Percentiles rank a stretch among this genome's conserved stretches.
These are phyloP conservation scores for Steatornis caripensis DNA, from an alignment of 2,113 vertebrate genomes.

Conservation along the genomic window DNA sequence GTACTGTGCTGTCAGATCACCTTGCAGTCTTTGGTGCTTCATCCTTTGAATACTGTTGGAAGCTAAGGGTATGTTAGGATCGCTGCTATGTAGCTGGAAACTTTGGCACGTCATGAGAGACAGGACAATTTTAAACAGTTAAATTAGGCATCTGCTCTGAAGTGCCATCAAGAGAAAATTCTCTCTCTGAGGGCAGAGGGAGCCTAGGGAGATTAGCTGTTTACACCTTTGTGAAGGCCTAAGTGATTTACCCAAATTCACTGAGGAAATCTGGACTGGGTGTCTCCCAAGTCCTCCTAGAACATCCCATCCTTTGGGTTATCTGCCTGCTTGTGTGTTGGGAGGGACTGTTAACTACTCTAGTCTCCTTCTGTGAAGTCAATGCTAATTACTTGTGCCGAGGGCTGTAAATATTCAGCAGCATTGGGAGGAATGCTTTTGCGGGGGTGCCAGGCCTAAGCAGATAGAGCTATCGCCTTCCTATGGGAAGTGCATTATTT, in stretches of 20 bases:
- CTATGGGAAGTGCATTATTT: not conserved
- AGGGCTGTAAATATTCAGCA: not conserved
- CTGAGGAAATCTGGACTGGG: not conserved
- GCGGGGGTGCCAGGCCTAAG: not conserved
- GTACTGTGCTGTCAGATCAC: not conserved
- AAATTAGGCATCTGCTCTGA: conserved; percentile 23
- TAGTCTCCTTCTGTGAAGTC: not conserved
- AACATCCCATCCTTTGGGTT: not conserved
- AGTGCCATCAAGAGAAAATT: conserved; percentile 14
- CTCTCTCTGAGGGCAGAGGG: conserved; percentile 5
- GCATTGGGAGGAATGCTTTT: not conserved
- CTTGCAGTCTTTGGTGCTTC: not conserved
- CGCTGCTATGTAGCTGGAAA: not conserved
- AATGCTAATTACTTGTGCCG: not conserved
- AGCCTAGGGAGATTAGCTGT: conserved; percentile 6
- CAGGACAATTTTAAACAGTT: not conserved
- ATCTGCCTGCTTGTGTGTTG: not conserved
- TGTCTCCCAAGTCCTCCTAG: not conserved
- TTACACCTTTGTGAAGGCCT: not conserved
- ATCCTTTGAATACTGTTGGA: not conserved
- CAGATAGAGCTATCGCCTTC: not conserved
- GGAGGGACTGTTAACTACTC: not conserved
- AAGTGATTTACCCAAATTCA: conserved; percentile 21
- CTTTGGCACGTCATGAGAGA: not conserved
- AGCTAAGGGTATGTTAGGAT: not conserved